Base-by-base conservation (phyloP, 2,113 vertebrate species). In the Seriola aureovittata region DNA sequence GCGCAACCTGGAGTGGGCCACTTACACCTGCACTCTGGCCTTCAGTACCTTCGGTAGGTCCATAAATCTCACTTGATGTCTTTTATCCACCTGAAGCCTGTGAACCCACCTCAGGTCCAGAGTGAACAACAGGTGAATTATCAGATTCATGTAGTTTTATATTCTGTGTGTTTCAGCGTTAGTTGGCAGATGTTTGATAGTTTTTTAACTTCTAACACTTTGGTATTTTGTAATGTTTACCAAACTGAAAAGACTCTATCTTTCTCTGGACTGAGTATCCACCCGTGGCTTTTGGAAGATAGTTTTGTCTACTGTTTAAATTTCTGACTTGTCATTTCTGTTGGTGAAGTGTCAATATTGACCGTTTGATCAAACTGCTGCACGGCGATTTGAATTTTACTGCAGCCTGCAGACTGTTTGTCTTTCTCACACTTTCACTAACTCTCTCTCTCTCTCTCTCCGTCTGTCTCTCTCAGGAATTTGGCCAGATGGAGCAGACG, bases 401-500 rank as follows among this genome's bases (percentile, higher is more conserved):
- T 52, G 50, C 17, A 52, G 50, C 19, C 19, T 52, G 50, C 17
- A 52, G 50, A 11, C 29, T 19, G 14, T 46, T 50, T 54, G 1
- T 44, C 65, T 62, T 1, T 29, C 34, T 75, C 58, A 23, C 4
- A 29, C 44, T 65, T 17, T 36, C 10, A 23, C 34, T 17, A 3
- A 57, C 9, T 60, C 60, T 55, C 42, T 40, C 19, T 54, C n/a
- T 44, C 12, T 59, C 6, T 34, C 58, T 44, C 13, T 5, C 8
- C 48, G 3, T 78, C 13, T 72, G 54, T 54, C 21, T 76, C 80
- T 55, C 44, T 50, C 87, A 98, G 97, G 97, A 17, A 94, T 98
- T 64, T 98, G 97, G 97, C 96, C 97, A 0, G 97, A 97, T 13
- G 96, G 97, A 1, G 96, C 96, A 0, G 97, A 98, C 12, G 97